Evolutionary conservation across 2,113 vertebrate genomes (phyloP).

Genomic region (Penelope pileata): DNA sequence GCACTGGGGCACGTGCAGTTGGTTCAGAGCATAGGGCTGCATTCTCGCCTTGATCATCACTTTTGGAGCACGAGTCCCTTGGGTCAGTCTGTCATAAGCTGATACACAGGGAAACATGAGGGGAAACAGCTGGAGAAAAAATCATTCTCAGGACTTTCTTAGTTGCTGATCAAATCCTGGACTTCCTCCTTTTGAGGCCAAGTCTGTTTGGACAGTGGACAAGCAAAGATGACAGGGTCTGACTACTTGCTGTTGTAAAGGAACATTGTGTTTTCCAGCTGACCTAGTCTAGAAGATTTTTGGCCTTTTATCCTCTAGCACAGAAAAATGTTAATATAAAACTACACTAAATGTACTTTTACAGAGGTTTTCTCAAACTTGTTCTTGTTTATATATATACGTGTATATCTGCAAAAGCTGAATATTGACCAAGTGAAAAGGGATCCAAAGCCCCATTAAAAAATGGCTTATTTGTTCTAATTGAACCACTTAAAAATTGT

Average conservation of each 20-base stretch:
- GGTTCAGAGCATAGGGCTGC: not conserved
- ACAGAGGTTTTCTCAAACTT: not conserved
- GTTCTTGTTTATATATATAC: not conserved
- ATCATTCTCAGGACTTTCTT: not conserved
- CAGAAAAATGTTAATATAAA: not conserved
- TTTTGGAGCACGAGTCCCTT: not conserved
- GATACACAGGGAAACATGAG: not conserved
- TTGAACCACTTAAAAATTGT: not conserved
- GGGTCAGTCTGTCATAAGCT: not conserved
- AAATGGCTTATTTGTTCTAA: not conserved
- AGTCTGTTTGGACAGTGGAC: not conserved
- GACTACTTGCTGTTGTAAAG: not conserved
- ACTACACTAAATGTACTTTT: not conserved
- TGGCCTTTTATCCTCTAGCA: not conserved
- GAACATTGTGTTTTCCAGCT: not conserved
- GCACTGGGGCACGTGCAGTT: not conserved
- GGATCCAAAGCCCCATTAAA: not conserved
- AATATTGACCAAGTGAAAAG: not conserved
- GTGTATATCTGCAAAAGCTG: not conserved
- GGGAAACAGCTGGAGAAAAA: no score
- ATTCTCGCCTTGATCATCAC: not conserved
- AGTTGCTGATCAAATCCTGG: not conserved
- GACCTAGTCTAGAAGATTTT: not conserved
- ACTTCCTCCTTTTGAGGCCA: not conserved
- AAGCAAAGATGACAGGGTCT: not conserved